A percentile compares a stretch with the other conserved stretches of the same genome.
These are phyloP conservation scores for Triplophysa dalaica DNA, from an alignment of 2,113 vertebrate species.

Conservation along the genomic window DNA sequence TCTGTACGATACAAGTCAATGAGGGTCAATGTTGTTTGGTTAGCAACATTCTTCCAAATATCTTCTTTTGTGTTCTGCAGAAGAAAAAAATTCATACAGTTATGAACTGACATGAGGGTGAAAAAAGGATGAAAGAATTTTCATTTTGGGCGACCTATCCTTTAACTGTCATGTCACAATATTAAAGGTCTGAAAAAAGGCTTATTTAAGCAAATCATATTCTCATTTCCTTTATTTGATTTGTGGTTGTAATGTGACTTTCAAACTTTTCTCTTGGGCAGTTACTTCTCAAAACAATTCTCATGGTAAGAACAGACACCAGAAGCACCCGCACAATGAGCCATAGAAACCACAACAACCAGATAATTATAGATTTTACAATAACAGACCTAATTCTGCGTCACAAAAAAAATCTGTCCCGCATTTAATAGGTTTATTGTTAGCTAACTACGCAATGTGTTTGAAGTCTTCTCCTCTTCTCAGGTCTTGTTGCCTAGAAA, in stretches of 20 bases:
- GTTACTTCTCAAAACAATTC: constrained; percentile 31
- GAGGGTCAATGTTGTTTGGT: too few relatives aligned
- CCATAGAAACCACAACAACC: background rate
- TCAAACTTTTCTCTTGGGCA: constrained; percentile 35
- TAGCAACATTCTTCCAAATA: too few relatives aligned
- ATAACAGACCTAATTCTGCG: background rate
- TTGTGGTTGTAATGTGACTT: background rate
- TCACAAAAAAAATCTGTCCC: background rate
- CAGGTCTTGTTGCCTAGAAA: constrained; percentile 55
- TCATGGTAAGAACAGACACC: background rate
- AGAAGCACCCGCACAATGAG: background rate
- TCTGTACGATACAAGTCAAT: too few relatives aligned
- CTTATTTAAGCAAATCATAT: background rate
- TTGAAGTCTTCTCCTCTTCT: constrained; percentile 36
- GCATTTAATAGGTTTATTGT: constrained; percentile 11
- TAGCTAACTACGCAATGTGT: constrained; percentile 5
- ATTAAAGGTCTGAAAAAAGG: background rate
- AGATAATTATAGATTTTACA: background rate
- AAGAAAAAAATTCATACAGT: too few relatives aligned
- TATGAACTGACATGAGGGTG: too few relatives aligned
- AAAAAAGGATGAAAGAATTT: too few relatives aligned
- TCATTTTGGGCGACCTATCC: background rate
- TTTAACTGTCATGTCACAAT: background rate
- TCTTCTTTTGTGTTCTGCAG: too few relatives aligned
- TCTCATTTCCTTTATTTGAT: background rate